Evolutionary conservation across 2,888 invertebrate genomes (phyloP), one percentile per base, ranked within the genome.

Genomic region (Nebria salina): DNA sequence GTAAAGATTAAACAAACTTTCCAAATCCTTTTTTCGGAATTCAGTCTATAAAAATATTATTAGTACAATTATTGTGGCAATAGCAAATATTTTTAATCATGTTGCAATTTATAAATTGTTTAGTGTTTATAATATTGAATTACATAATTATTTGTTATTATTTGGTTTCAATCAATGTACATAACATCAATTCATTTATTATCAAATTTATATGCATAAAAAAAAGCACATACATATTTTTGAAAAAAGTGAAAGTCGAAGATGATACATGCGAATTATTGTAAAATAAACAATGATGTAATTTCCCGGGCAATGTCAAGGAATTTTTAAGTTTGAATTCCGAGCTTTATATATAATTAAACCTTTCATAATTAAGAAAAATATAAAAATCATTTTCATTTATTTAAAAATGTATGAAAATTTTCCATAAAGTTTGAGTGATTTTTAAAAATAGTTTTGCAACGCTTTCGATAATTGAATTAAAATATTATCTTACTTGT

Each of bases 1-100:
- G 86, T 96, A 96, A 83, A 92, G 91, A 83, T 93, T 91, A 87
- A 95, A 96, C 66, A 96, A 90, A 76, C 92, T 92, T 88, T 95
- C 95, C 83, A 96, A 88, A 86, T 93, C 93, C 86, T 94, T 92
- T 84, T 94, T 93, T 85, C 92, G 90, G 86, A 96, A 96, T 89
- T 95, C 94, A 86, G 93, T 93, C 96, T 96, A 90, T 82, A 91
- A 91, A 77, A 65, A 72, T 81, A 41, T 64, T 70, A 25, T 68
- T 68, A 20, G 54, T 26, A 26, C 9, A 70, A 70, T 41, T 34
- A 54, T 8, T 54, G 54, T 54, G 54, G 54, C 20, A 68, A 68
- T 25, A 68, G 8, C 15, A 68, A 68, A 68, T 25, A 68, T 25
- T 26, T 68, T 65, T 6, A 54, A 7, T 54, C 54, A 54, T 54